Evolutionary conservation across 2,888 invertebrate genomes (phyloP).

Genomic region (Rhagium mordax): DNA sequence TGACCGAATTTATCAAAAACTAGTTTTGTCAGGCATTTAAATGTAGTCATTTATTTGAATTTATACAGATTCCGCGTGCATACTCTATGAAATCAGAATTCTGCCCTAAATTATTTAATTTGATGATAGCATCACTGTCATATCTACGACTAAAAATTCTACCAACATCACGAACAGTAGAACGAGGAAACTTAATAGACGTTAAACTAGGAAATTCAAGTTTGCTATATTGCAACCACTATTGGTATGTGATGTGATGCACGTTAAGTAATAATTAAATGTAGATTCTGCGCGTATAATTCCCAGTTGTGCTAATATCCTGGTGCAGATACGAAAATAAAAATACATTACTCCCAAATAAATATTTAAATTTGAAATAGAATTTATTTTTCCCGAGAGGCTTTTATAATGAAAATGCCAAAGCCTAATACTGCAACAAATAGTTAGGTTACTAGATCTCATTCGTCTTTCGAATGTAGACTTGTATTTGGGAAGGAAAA

Average conservation of each 20-base stretch:
- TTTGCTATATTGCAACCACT: too few relatives aligned
- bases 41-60: constrained; percentile 27
- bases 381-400: background rate
- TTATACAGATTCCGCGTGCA: constrained; percentile 8
- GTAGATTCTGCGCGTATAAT: too few relatives aligned
- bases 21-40: constrained; percentile 33
- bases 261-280: too few relatives aligned
- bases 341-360: background rate
- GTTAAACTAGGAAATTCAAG: too few relatives aligned
- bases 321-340: too few relatives aligned
- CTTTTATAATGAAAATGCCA: background rate
- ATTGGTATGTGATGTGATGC: too few relatives aligned
- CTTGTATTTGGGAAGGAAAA: background rate
- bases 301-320: too few relatives aligned
- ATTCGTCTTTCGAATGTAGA: background rate
- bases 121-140: background rate
- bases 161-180: too few relatives aligned
- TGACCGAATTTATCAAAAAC: constrained; percentile 22
- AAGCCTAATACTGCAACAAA: background rate
- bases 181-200: too few relatives aligned
- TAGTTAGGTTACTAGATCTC: background rate
- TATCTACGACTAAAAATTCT: background rate
- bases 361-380: background rate
- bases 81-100: constrained; percentile 11
- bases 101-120: background rate